A percentile compares a stretch with the other conserved stretches of the same genome.
Conservation (phyloP, 2,797 vertebrate species). For the Semaprochilodus insignis region DNA sequence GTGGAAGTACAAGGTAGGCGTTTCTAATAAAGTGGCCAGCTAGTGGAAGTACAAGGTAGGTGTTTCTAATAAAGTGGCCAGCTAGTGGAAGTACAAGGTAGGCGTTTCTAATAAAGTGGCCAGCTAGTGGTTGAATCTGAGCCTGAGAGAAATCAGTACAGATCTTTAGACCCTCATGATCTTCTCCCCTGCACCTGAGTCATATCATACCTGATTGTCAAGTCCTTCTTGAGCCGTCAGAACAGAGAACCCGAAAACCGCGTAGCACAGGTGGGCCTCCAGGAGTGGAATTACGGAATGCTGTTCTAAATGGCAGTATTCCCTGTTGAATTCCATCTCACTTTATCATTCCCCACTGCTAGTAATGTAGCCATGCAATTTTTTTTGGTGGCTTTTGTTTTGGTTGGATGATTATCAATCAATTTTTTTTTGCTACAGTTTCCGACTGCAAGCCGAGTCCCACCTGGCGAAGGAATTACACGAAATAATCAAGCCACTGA, state of each 20-base stretch:
- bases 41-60: background rate
- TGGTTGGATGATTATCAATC: conserved; percentile 16
- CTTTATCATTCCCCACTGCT: conserved; percentile 54
- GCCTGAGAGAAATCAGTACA: no score
- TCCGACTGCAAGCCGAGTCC: conserved; percentile 36
- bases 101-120: background rate
- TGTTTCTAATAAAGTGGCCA: background rate
- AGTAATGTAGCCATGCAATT: background rate
- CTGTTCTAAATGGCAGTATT: conserved; percentile 22
- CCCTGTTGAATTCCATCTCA: conserved; percentile 72
- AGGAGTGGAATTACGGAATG: background rate
- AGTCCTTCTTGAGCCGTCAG: no score
- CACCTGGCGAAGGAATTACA: conserved; percentile 61
- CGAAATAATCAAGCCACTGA: conserved; percentile 65
- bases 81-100: background rate
- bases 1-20: background rate
- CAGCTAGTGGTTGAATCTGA: background rate
- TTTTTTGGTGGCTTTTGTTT: background rate
- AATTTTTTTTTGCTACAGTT: conserved; percentile 37
- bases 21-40: background rate
- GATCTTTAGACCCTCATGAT: no score
- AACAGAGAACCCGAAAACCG: no score
- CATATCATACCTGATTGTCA: no score
- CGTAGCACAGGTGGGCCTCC: background rate
- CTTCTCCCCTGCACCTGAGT: background rate